phyloP scores from a whole-genome alignment of 2,797 vertebrate genomes.

The Pelobates cultripes region DNA sequence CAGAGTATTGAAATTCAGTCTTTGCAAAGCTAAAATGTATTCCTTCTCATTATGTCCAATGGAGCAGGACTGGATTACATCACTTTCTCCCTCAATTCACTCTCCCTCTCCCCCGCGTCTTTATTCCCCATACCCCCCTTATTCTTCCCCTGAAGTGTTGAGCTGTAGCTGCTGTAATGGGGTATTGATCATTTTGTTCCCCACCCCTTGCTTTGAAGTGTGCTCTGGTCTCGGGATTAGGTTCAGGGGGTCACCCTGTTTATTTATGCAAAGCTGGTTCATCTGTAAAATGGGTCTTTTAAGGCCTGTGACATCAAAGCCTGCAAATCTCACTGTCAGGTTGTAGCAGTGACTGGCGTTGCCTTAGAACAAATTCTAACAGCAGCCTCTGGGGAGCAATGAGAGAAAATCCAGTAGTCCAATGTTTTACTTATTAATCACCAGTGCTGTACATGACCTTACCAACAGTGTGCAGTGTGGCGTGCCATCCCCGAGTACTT shows the following conservation, averaged over 20 bases:
- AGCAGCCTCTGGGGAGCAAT: constrained; percentile 49
- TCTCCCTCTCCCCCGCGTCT: constrained; percentile 33
- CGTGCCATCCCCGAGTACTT: too few relatives aligned
- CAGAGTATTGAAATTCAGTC: neutral
- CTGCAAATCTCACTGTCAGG: constrained; percentile 64
- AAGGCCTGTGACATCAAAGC: constrained; percentile 70
- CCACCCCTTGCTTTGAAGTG: constrained; percentile 69
- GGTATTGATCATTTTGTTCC: constrained; percentile 69
- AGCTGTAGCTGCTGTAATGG: constrained; percentile 64
- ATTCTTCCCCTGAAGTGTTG: constrained; percentile 41
- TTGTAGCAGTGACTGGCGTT: constrained; percentile 61
- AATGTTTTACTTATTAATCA: neutral
- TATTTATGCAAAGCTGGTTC: constrained; percentile 76
- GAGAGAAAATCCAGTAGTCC: constrained; percentile 26
- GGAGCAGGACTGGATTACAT: constrained; percentile 68
- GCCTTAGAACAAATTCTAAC: constrained; percentile 63
- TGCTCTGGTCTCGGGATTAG: constrained; percentile 68
- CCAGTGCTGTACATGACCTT: neutral
- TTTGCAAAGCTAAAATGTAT: constrained; percentile 30
- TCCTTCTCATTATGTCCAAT: constrained; percentile 62
- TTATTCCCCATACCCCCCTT: constrained; percentile 61
- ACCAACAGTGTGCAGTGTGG: too few relatives aligned
- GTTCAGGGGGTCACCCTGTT: constrained; percentile 73
- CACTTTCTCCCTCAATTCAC: constrained; percentile 67
- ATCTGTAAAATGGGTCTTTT: constrained; percentile 71